Base-by-base conservation (phyloP, 1,140 invertebrate species). In the Drosophila navojoa region DNA sequence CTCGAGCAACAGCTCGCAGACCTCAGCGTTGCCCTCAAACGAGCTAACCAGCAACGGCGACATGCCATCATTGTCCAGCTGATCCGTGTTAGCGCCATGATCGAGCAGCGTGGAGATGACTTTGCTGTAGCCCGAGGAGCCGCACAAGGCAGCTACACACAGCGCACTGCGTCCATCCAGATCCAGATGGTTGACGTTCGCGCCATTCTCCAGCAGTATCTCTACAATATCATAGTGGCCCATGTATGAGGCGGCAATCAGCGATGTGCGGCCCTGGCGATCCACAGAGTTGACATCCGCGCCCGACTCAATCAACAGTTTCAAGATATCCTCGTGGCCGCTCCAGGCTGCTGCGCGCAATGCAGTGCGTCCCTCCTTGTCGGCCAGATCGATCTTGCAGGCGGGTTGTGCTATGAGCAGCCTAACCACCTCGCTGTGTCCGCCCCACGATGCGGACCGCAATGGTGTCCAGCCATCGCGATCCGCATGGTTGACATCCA, bases 1-100 rank as follows among this genome's bases (percentile, higher is more conserved):
- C 92, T 98, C 97, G 64, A 98, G 91, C 6, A 98, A 92, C 25
- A 98, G 84, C 85, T 98, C 96, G 81, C 97, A 97, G 1, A 98
- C 96, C 80, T 97, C 96, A 7, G 90, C 79, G 27, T 92, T 92
- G 54, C 98, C 98, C 92, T 99, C 98, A 84, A 99, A 98, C 0
- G 98, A 97, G 7, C 98, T 98, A 1, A 99, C 97, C 47, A 99
- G 93, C 9, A 99, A 92, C 2, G 98, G 97, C 3, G 98, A 98
- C 94, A 98, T 98, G 0, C 97, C 96, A 87, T 99, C 98, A 67
- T 97, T 96, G 90, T 98, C 98, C 73, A 97, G 95, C 69, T 97
- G 96, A 92, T 97, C 95, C 1, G 98, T 97, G 55, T 95, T 95
- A 0, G 97, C 98, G n/a, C 96, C 96, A 62, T 95, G 93, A 86